Evolutionary conservation across 1,140 invertebrate species (phyloP), one percentile per base, ranked within the genome.

Genomic region (Lepidurus packardi): DNA sequence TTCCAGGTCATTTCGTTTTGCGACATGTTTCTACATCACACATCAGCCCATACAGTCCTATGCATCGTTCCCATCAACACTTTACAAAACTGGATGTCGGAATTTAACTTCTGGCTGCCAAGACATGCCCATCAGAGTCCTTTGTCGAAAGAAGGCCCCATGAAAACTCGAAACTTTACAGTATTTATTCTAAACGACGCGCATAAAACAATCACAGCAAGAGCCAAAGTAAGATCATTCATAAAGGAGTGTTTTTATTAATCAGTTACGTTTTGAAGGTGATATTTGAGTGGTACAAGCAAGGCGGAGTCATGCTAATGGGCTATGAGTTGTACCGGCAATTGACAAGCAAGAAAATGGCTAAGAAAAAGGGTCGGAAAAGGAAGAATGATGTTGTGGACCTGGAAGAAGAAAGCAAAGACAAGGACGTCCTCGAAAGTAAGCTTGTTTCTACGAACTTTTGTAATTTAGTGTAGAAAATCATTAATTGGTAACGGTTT

Each of bases 31-130:
- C 88, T 99, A 81, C 88, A 95, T 76, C 91, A 94, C 83, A 98
- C 96, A 0, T 88, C 89, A n/a, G 92, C 93, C 7, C 94, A 91
- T 83, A 93, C 91, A 44, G 94, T 98, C 5, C 85, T 99, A 9
- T 95, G 96, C 83, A 98, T 99, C 81, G 98, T 99, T 88, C 98
- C 98, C 1, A 98, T 99, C 77, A 99, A 99, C 86, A 99, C 97
- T 1, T 87, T 99, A 77, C 97, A 99, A 86, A 99, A 99, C 87
- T 99, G 98, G 98, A 85, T 96, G 79, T 91, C 93, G 4, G 98
- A 99, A 85, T 99, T 98, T 83, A 97, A 99, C 83, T 94, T 95
- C 90, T 99, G 97, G 96, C 84, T 95, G 74, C 94, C 95, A 6
- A 86, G 87, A 16, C 24, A 43, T 42, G 86, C 87, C 80, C 83